A percentile compares a stretch with the other conserved stretches of the same genome.
phyloP scores from a whole-genome alignment of 2,888 invertebrate genomes.

The Galerucella pusilla region DNA sequence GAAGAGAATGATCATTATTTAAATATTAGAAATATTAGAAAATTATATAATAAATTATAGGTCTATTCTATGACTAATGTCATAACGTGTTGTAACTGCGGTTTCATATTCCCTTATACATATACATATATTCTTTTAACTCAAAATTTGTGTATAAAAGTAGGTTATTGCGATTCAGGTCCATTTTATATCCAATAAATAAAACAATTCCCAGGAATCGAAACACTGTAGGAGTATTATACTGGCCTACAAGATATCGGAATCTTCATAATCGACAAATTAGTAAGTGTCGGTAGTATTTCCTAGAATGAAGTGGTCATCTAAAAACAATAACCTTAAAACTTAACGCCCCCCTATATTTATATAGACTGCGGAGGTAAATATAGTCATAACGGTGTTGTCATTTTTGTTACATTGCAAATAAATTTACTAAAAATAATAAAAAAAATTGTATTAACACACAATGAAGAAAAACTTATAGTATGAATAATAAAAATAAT shows the following conservation, averaged over 20 bases:
- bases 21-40: too few species aligned
- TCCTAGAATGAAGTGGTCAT: neutral
- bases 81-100: too few species aligned
- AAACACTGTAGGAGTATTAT: slow-evolving; percentile 1
- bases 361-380: neutral
- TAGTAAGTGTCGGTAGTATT: slow-evolving; percentile 2
- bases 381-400: neutral
- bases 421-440: too few species aligned
- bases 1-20: too few species aligned
- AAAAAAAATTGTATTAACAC: too few species aligned
- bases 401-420: neutral
- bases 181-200: neutral
- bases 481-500: neutral
- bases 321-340: neutral
- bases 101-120: too few species aligned
- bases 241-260: neutral
- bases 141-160: too few species aligned
- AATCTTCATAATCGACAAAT: slow-evolving; percentile 1
- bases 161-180: neutral
- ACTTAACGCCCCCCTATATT: neutral
- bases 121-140: too few species aligned
- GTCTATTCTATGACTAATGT: too few species aligned
- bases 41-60: too few species aligned
- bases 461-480: neutral
- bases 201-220: neutral